Evolutionary conservation across 1,140 invertebrate genomes (phyloP), one percentile per base, ranked within the genome.

Genomic region (Matsumurasca onukii): DNA sequence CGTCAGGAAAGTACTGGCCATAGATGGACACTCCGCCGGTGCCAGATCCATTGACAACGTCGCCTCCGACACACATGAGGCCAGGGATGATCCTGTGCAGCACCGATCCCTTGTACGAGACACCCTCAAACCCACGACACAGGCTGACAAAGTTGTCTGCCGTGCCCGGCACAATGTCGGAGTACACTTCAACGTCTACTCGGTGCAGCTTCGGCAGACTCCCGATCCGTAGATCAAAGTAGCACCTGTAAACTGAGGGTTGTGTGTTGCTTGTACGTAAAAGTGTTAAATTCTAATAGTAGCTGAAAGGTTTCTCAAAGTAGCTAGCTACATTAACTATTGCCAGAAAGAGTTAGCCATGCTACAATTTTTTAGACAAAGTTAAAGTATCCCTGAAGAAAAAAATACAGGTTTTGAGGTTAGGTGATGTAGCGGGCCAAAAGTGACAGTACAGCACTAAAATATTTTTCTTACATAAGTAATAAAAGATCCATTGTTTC

Each of bases 211-310:
- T 31, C 24, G 39, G 24, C 15, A 27, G 15, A 65, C 25, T 24
- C 12, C 62, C 34, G n/a, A 65, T 45, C 17, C 24, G 22, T 39
- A 65, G 25, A 25, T 65, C 62, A 31, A 65, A 65, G 22, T 22
- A 65, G 25, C 62, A 65, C 22, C 62, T 65, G 34, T n/a, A 34
- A 59, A 31, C n/a, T n/a, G n/a, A n/a, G n/a, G n/a, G n/a, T n/a
- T n/a, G n/a, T n/a, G n/a, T n/a, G n/a, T n/a, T n/a, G n/a, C n/a
- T n/a, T n/a, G n/a, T n/a, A n/a, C n/a, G n/a, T n/a, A n/a, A n/a
- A n/a, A n/a, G n/a, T n/a, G n/a, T n/a, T n/a, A n/a, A n/a, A n/a
- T n/a, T n/a, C n/a, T n/a, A n/a, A n/a, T n/a, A n/a, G n/a, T n/a
- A n/a, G n/a, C n/a, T n/a, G n/a, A n/a, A n/a, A n/a, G n/a, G n/a